A percentile compares a stretch with the other conserved stretches of the same genome.
Evolutionary conservation across 2,797 vertebrate species (phyloP).

Genomic region (Neomorphus geoffroyi): DNA sequence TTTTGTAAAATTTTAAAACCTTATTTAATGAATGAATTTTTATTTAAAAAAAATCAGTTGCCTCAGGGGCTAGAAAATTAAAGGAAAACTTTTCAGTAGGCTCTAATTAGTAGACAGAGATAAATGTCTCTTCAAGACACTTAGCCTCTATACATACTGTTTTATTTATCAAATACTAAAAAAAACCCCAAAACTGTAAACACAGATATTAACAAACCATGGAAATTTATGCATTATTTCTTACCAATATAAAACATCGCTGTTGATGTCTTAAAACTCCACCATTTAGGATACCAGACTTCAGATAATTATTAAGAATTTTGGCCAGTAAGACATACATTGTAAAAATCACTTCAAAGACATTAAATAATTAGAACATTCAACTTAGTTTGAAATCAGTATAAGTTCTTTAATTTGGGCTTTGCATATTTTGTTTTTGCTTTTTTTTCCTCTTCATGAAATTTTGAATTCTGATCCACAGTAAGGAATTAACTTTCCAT

Average conservation of each 20-base stretch:
- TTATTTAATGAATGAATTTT: neutral
- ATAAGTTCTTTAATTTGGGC: neutral
- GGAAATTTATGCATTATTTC: neutral
- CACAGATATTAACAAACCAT: neutral
- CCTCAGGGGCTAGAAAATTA: neutral
- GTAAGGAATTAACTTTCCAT: neutral
- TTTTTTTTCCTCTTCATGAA: neutral
- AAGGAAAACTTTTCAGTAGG: neutral
- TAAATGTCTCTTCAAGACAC: neutral
- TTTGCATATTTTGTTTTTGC: neutral
- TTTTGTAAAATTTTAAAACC: neutral
- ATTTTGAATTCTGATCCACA: neutral
- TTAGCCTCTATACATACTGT: neutral
- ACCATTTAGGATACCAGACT: neutral
- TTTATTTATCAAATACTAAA: neutral
- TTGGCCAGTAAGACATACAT: neutral
- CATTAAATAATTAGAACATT: neutral
- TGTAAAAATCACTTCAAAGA: neutral
- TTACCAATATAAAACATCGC: neutral
- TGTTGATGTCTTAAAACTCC: neutral
- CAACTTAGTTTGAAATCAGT: neutral
- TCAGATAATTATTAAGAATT: neutral
- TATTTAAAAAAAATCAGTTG: neutral
- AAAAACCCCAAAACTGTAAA: fast-evolving
- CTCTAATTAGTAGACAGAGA: neutral